Percentiles rank a stretch among this genome's conserved stretches.
Conservation (phyloP, 2,113 vertebrate species). For the Erythrocebus patas region DNA sequence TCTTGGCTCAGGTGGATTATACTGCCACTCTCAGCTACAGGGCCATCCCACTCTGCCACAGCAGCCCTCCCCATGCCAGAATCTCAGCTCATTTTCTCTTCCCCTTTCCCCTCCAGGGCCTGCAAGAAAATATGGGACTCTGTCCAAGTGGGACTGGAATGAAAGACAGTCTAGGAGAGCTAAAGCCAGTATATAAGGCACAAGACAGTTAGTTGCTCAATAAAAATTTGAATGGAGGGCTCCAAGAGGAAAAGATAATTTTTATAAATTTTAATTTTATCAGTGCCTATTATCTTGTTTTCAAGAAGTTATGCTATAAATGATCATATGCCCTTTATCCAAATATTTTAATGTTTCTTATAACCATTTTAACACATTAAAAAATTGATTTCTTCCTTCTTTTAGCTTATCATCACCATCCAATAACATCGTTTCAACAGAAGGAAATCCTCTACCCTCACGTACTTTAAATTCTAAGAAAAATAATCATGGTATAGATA, state of each 20-base stretch:
- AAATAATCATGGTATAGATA: neutral
- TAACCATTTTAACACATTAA: neutral
- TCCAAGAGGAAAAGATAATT: neutral
- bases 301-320: constrained; percentile 8
- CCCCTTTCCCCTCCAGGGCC: too few species aligned
- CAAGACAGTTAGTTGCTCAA: neutral
- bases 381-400: neutral
- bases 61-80: neutral
- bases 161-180: neutral
- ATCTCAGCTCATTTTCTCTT: neutral
- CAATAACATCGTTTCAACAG: neutral
- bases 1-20: neutral
- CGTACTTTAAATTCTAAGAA: neutral
- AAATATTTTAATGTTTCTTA: neutral
- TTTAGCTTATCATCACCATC: neutral
- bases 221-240: neutral
- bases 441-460: neutral
- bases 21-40: neutral
- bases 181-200: neutral
- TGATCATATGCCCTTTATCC: neutral
- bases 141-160: neutral
- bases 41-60: neutral
- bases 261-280: neutral
- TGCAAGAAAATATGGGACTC: neutral
- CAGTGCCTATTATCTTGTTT: neutral